Base-by-base conservation (phyloP, 1,140 invertebrate genomes). In the Camponotus floridanus region DNA sequence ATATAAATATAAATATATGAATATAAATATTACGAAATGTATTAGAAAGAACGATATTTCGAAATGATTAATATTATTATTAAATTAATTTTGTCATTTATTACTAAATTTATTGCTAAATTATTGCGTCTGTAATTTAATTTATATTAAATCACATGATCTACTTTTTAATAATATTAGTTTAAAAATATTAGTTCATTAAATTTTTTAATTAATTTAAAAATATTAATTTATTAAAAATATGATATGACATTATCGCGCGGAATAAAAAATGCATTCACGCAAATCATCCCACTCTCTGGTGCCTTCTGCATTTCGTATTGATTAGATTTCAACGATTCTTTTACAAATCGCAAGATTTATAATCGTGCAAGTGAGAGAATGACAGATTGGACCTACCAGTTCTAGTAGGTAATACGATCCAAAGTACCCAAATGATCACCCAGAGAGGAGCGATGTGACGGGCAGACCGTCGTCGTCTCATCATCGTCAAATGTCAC, bases 401-500 rank as follows among this genome's bases (percentile, higher is more conserved):
- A 70, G 78, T 90, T 68, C 57, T 57, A 86, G 33, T 67, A 61
- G 85, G 73, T 57, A 83, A 61, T 57, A 71, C 64, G 76, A 87
- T 59, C 80, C 76, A 55, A 15, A 85, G n/a, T n/a, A 18, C 31
- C 57, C 81, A 91, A 36, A 45, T 21, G 15, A 86, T 59, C 26
- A 76, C 42, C 39, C 18, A 65, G 45, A 86, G 36, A 57, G 33
- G n/a, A 68, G 55, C 59, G 65, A 85, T 57, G 42, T 59, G n/a
- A 21, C 83, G 73, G 78, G 39, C 48, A 36, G 81, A 57, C 61
- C 55, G 84, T 80, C 84, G 86, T 91, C 85, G 76, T 85, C 87
- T 74, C 74, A 65, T 85, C 89, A 90, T 91, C 70, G 39, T 90
- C 13, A 18, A 51, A 42, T 70, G 55, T 85, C 64, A 73, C 33